These are phyloP conservation scores for Phyllopteryx taeniolatus DNA, from an alignment of 2,113 vertebrate genomes.

Conservation along the genomic window DNA sequence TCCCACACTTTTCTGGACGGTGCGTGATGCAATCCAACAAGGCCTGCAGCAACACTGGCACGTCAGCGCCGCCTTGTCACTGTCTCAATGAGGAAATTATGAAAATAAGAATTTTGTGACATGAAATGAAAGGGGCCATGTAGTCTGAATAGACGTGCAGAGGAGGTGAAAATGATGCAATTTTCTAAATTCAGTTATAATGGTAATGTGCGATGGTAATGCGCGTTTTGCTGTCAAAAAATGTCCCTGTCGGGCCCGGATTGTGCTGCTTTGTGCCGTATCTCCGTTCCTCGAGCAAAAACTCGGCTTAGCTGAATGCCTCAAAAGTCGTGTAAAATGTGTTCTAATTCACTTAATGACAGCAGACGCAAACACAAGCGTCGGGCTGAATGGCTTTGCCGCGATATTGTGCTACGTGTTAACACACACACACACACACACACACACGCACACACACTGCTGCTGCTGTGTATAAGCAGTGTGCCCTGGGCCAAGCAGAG, in stretches of 20 bases:
- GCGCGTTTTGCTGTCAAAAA: slow-evolving; percentile 69
- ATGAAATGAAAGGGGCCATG: slow-evolving; percentile 72
- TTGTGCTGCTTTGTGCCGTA: slow-evolving; percentile 69
- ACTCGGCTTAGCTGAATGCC: slow-evolving; percentile 70
- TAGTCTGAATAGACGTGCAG: slow-evolving; percentile 75
- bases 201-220: slow-evolving; percentile 74
- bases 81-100: slow-evolving; percentile 75
- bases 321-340: slow-evolving; percentile 74
- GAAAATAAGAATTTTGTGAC: slow-evolving; percentile 74
- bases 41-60: slow-evolving; percentile 72
- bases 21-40: slow-evolving; percentile 75
- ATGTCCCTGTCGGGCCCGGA: slow-evolving; percentile 70
- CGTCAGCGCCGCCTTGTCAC: slow-evolving; percentile 69
- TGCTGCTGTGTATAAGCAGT: slow-evolving; percentile 57
- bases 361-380: slow-evolving; percentile 67
- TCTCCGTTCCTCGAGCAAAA: slow-evolving; percentile 73
- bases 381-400: slow-evolving; percentile 65
- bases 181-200: slow-evolving; percentile 77
- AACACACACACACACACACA: slow-evolving; percentile 49
- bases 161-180: slow-evolving; percentile 80
- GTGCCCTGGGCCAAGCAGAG: slow-evolving; percentile 71
- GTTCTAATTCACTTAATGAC: slow-evolving; percentile 75
- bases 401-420: slow-evolving; percentile 69
- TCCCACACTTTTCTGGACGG: slow-evolving; percentile 72
- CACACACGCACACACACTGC: slow-evolving; percentile 34